phyloP scores from a whole-genome alignment of 2,797 vertebrate species.

The Acanthurus tractus region DNA sequence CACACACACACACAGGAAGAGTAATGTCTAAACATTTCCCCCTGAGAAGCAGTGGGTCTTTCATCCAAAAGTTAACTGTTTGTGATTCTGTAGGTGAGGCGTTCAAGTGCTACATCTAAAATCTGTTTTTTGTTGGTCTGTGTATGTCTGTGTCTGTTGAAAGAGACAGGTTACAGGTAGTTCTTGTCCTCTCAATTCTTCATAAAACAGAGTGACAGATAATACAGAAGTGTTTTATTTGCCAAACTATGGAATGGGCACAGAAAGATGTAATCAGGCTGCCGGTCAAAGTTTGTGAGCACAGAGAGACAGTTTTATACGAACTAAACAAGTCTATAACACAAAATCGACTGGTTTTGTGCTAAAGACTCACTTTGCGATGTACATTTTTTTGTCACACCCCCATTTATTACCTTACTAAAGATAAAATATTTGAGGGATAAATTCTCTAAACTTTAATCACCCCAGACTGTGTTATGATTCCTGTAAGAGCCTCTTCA shows the following conservation, averaged over 20 bases:
- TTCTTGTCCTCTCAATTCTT: conserved; percentile 16
- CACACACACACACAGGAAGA: conserved; percentile 21
- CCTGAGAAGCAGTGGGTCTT: conserved; percentile 18
- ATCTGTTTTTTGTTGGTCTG: neutral
- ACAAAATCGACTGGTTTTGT: conserved; percentile 14
- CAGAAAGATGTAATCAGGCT: conserved; percentile 27
- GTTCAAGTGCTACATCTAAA: neutral
- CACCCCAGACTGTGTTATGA: conserved; percentile 24
- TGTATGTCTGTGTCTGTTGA: neutral
- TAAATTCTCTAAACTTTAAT: conserved; percentile 11
- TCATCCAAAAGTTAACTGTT: conserved; percentile 51
- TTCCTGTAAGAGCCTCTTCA: conserved; percentile 4
- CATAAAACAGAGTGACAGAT: conserved; percentile 26
- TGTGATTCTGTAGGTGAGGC: conserved; percentile 3
- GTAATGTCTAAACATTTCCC: conserved; percentile 47
- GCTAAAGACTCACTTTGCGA: conserved; percentile 25
- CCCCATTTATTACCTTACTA: conserved; percentile 8
- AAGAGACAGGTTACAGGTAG: conserved; percentile 21
- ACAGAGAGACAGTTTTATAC: neutral
- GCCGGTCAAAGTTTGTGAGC: conserved; percentile 26
- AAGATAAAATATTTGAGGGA: conserved; percentile 6
- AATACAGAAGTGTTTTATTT: conserved; percentile 32
- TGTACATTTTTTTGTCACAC: conserved; percentile 7
- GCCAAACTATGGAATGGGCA: conserved; percentile 18
- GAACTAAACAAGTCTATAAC: conserved; percentile 19